phyloP scores from a whole-genome alignment of 2,888 invertebrate species.

The Troilus luridus region DNA sequence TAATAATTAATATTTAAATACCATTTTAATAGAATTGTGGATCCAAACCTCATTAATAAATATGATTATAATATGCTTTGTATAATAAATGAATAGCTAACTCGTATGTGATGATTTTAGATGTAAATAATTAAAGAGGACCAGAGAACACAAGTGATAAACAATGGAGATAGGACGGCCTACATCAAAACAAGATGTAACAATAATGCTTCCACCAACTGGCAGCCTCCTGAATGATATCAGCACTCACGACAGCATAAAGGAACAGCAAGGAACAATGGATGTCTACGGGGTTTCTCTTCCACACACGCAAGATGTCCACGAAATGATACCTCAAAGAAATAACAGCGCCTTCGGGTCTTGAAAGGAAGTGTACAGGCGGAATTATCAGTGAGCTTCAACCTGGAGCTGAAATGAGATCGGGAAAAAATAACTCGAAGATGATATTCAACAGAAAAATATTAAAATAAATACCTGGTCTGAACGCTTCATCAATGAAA shows the following conservation, averaged over 20 bases:
- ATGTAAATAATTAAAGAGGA: background rate
- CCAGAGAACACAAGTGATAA: background rate
- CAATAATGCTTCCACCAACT: conserved; percentile 6
- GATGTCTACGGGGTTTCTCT: background rate
- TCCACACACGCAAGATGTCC: background rate
- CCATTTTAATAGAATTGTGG: no score
- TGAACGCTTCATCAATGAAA: background rate
- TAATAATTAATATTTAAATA: no score
- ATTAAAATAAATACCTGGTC: background rate
- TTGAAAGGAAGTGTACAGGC: background rate
- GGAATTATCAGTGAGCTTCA: background rate
- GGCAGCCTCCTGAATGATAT: conserved; percentile 15
- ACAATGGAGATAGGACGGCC: background rate
- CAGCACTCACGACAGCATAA: background rate
- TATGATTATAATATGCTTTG: no score
- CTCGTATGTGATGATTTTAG: background rate
- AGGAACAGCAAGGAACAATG: background rate
- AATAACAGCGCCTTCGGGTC: background rate
- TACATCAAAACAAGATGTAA: background rate
- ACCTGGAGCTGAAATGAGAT: background rate
- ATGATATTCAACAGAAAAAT: background rate
- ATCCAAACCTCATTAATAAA: no score
- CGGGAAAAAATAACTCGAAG: background rate
- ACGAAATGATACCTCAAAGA: background rate
- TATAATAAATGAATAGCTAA: no score